A percentile compares a stretch with the other conserved stretches of the same genome.
Evolutionary conservation across 2,888 invertebrate species (phyloP).

Genomic region (Eristalis pertinax): DNA sequence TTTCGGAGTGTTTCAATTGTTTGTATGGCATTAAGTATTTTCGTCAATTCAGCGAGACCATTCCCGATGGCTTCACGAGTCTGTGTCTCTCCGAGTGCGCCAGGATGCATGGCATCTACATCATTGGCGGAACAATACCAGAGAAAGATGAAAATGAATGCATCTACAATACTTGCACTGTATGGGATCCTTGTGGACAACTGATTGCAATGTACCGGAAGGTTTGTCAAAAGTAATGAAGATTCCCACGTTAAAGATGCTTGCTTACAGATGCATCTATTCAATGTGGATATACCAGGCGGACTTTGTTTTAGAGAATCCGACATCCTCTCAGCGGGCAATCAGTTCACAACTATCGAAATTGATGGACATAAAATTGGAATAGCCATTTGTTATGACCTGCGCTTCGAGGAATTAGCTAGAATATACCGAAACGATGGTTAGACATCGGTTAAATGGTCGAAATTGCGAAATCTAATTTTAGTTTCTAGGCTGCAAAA

Average conservation of each 20-base stretch:
- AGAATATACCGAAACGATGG: slow-evolving; percentile 86
- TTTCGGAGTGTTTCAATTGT: slow-evolving; percentile 96
- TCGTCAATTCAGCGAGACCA: slow-evolving; percentile 90
- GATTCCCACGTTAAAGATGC: neutral
- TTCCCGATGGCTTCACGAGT: slow-evolving; percentile 90
- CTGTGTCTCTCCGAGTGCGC: slow-evolving; percentile 88
- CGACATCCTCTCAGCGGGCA: slow-evolving; percentile 89
- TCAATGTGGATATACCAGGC: slow-evolving; percentile 97
- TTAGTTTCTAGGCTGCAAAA: slow-evolving; percentile 86
- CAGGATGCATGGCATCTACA: slow-evolving; percentile 87
- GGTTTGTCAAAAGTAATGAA: slow-evolving; percentile 80
- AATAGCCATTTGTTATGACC: slow-evolving; percentile 96
- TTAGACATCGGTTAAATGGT: slow-evolving; percentile 63
- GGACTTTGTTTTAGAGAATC: slow-evolving; percentile 97
- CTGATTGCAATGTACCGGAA: slow-evolving; percentile 92
- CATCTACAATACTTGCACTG: slow-evolving; percentile 93
- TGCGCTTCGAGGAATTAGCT: slow-evolving; percentile 95
- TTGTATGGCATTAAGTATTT: slow-evolving; percentile 96
- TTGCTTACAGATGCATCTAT: slow-evolving; percentile 87
- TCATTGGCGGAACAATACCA: slow-evolving; percentile 95
- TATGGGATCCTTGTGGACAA: slow-evolving; percentile 90
- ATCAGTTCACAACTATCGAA: slow-evolving; percentile 87
- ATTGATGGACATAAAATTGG: slow-evolving; percentile 89
- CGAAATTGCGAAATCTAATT: neutral
- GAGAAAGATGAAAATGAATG: slow-evolving; percentile 85